phyloP scores from a whole-genome alignment of 2,888 invertebrate genomes.

The Trileptium ribeirensis region DNA sequence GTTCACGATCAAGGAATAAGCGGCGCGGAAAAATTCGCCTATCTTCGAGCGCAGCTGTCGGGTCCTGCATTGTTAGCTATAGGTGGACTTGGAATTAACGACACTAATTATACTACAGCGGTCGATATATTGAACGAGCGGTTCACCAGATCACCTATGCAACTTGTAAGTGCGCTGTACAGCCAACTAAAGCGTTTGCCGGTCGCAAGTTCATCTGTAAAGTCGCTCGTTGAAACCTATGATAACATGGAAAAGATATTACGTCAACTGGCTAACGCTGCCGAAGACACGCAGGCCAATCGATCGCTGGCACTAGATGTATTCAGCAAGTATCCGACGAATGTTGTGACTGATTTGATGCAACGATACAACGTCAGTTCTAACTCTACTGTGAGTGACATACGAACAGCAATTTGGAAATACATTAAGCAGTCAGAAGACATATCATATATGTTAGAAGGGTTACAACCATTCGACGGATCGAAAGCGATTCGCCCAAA shows the following conservation, averaged over 20 bases:
- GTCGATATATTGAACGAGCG: background rate
- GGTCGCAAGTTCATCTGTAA: too few species aligned
- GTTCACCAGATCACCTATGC: background rate
- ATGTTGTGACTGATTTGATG: background rate
- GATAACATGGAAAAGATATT: background rate
- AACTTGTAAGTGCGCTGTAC: background rate
- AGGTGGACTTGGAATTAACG: background rate
- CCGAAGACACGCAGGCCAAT: background rate
- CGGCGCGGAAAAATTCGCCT: background rate
- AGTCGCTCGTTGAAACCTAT: too few species aligned
- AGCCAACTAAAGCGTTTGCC: background rate
- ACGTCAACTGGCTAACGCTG: background rate
- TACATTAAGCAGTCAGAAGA: background rate
- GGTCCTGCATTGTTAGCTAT: background rate
- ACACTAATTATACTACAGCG: background rate
- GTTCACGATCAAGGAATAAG: background rate
- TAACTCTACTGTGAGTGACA: background rate
- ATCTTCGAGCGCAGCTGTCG: background rate
- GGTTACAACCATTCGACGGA: background rate
- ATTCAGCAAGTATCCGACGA: background rate
- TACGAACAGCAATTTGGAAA: background rate
- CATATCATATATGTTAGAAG: background rate
- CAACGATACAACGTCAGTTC: background rate
- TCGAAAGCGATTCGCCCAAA: background rate
- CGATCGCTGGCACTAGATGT: background rate